Conservation (phyloP, 2,888 invertebrate genomes). For the Parnassius mnemosyne region DNA sequence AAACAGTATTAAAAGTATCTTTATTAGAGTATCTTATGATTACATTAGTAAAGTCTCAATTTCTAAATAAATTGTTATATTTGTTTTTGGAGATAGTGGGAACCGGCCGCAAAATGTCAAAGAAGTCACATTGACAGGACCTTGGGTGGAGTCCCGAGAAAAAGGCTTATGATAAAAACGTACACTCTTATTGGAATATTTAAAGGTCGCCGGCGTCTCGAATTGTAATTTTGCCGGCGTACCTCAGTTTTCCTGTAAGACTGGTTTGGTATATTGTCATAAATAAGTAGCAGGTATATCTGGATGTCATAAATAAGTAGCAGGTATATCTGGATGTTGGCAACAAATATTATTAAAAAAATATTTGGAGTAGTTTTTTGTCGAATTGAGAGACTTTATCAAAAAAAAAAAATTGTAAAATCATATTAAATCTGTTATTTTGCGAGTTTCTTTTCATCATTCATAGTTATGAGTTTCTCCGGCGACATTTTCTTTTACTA, state of each 20-base stretch:
- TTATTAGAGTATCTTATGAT: not conserved
- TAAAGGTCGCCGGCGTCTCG: constrained; percentile 8
- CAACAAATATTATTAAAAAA: not conserved
- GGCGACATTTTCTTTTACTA: too few species aligned
- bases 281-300: not conserved
- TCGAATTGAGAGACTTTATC: too few species aligned
- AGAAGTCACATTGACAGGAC: constrained; percentile 65
- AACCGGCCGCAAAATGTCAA: constrained; percentile 64
- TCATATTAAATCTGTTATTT: too few species aligned
- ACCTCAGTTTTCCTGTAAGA: not conserved
- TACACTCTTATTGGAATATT: constrained; percentile 17
- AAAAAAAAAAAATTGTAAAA: too few species aligned
- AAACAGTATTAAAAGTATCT: not conserved
- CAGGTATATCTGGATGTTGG: not conserved
- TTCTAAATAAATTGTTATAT: constrained; percentile 21
- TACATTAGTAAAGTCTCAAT: constrained; percentile 10
- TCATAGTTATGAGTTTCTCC: too few species aligned
- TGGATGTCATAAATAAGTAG: not conserved
- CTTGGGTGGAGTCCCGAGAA: constrained; percentile 46
- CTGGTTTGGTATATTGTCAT: constrained; percentile 1
- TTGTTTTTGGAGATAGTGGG: constrained; percentile 21
- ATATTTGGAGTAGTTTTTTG: not conserved
- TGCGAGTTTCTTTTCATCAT: too few species aligned
- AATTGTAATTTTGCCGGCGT: constrained; percentile 12
- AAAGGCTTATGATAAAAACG: constrained; percentile 24